A percentile compares a stretch with the other conserved stretches of the same genome.
Evolutionary conservation across 2,113 vertebrate species (phyloP).

Genomic region (Rhabdomys dilectus): DNA sequence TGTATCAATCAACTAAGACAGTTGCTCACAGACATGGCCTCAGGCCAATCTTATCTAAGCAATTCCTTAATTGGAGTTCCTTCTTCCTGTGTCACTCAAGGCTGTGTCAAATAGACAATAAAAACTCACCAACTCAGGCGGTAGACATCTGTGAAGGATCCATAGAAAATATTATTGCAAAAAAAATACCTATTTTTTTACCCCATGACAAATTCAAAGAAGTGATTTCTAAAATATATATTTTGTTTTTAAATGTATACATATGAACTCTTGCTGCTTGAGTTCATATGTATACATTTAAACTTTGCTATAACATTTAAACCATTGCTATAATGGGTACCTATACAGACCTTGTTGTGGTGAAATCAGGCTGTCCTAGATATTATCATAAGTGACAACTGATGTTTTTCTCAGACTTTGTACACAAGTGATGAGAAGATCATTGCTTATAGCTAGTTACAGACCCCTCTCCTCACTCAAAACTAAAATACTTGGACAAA

Average conservation of each 20-base stretch:
- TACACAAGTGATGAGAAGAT: background rate
- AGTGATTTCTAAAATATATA: background rate
- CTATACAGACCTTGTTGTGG: background rate
- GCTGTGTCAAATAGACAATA: background rate
- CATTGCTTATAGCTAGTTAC: background rate
- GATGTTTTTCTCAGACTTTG: background rate
- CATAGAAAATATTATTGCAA: background rate
- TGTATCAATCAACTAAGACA: background rate
- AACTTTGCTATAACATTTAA: no score
- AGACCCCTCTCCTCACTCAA: background rate
- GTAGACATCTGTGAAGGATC: background rate
- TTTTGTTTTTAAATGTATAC: background rate
- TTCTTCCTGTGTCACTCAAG: background rate
- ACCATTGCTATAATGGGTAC: background rate
- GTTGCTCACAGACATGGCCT: background rate
- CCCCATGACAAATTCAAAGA: background rate
- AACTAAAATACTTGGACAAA: background rate
- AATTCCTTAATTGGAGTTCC: background rate
- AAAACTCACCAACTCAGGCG: background rate
- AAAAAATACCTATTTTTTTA: background rate
- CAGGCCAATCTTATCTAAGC: background rate
- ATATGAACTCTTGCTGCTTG: background rate
- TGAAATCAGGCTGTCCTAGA: background rate
- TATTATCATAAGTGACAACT: background rate
- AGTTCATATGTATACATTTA: no score